Evolutionary conservation across 2,888 invertebrate species (phyloP).

Genomic region (Eupithecia dodoneata): DNA sequence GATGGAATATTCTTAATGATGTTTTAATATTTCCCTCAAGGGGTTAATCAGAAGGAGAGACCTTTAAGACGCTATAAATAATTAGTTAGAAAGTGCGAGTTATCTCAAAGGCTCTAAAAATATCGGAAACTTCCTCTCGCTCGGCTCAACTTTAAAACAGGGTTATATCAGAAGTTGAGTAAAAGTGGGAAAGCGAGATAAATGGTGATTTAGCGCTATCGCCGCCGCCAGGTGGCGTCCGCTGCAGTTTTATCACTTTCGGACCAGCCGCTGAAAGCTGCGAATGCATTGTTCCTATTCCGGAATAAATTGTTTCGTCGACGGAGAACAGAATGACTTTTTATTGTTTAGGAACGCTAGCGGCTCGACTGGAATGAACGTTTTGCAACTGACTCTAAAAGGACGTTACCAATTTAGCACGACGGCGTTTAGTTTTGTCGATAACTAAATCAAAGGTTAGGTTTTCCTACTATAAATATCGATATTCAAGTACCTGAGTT

Average conservation of each 20-base stretch:
- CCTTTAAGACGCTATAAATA: background rate
- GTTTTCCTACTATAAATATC: no score
- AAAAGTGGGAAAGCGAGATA: constrained; percentile 28
- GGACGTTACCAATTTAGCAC: background rate
- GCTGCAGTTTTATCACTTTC: constrained; percentile 30
- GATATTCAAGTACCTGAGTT: no score
- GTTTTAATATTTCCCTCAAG: background rate
- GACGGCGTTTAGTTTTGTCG: background rate
- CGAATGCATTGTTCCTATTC: constrained; percentile 4
- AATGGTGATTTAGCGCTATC: constrained; percentile 30
- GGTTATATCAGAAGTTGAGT: constrained; percentile 26
- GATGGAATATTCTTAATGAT: background rate
- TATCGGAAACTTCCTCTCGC: background rate
- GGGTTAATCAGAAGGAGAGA: background rate
- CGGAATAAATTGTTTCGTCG: constrained; percentile 4
- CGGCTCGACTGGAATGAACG: background rate
- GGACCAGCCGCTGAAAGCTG: constrained; percentile 15
- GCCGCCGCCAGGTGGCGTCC: constrained; percentile 9
- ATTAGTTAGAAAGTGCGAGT: background rate
- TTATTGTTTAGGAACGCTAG: background rate
- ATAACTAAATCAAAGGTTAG: no score
- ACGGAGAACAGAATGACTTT: background rate
- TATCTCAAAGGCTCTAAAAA: background rate
- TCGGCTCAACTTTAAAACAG: constrained; percentile 1
- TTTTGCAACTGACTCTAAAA: background rate